Evolutionary conservation across 1,140 invertebrate genomes (phyloP).

Genomic region (Tribolium madens): DNA sequence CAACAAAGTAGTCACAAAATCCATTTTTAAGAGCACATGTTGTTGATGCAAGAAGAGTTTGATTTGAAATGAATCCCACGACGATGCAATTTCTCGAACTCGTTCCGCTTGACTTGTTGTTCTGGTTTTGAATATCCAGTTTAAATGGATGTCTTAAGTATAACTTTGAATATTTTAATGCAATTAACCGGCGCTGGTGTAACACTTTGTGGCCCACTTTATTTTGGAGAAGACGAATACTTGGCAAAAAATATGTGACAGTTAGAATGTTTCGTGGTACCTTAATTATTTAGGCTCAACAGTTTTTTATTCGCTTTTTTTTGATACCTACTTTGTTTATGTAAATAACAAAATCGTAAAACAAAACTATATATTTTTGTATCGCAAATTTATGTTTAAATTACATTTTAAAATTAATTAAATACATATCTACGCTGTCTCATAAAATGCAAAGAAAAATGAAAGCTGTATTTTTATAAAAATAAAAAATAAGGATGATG

Average conservation of each 20-base stretch:
- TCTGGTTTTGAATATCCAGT: constrained; percentile 1
- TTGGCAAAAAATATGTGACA: neutral
- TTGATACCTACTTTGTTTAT: too few relatives aligned
- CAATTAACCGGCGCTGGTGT: constrained; percentile 1
- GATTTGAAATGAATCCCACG: neutral
- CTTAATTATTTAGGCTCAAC: too few relatives aligned
- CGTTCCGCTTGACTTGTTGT: constrained; percentile 3
- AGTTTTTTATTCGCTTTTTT: too few relatives aligned
- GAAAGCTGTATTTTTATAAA: too few relatives aligned
- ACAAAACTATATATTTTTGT: too few relatives aligned
- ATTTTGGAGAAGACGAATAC: neutral
- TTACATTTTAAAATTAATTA: too few relatives aligned
- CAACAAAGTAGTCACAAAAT: constrained; percentile 18
- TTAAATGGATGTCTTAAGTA: neutral
- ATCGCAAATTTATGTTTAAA: too few relatives aligned
- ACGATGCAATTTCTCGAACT: constrained; percentile 7
- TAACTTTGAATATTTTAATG: constrained; percentile 21
- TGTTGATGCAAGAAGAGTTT: neutral
- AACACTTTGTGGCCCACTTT: constrained; percentile 1
- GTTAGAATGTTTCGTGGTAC: neutral
- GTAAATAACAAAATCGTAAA: too few relatives aligned
- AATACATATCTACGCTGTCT: too few relatives aligned
- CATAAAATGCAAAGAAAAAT: too few relatives aligned
- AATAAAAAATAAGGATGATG: too few relatives aligned
- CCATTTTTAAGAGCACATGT: constrained; percentile 3